phyloP scores from a whole-genome alignment of 2,113 vertebrate species.

The Cyprinodon variegatus region DNA sequence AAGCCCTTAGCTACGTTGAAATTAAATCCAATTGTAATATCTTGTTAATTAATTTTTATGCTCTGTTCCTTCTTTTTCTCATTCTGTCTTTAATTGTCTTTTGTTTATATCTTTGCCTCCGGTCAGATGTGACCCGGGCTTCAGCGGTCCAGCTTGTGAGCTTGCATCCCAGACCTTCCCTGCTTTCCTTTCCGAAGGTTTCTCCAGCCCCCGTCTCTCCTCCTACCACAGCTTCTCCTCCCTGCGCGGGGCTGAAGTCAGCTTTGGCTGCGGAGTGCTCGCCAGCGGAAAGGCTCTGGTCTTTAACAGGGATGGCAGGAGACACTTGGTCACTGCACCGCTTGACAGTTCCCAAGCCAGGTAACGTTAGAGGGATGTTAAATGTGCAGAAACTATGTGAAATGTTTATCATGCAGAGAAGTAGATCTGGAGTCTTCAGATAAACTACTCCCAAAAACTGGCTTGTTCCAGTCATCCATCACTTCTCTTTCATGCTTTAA shows the following conservation, averaged over 20 bases:
- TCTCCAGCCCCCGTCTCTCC: conserved; percentile 90
- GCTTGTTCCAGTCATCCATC: conserved; percentile 35
- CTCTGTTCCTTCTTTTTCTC: conserved; percentile 33
- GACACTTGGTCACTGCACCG: conserved; percentile 92
- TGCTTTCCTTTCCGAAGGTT: conserved; percentile 94
- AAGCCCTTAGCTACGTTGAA: conserved; percentile 39
- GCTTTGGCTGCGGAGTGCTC: conserved; percentile 94
- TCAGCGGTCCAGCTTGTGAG: conserved; percentile 95
- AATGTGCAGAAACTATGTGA: not conserved
- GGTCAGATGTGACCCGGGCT: conserved; percentile 92
- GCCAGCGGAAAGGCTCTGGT: conserved; percentile 96
- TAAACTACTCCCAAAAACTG: conserved; percentile 22
- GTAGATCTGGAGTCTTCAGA: conserved; percentile 3
- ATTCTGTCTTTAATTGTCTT: conserved; percentile 24
- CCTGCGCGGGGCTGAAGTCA: conserved; percentile 94
- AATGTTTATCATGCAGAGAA: not conserved
- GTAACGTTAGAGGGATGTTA: conserved; percentile 66
- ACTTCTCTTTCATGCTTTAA: conserved; percentile 14
- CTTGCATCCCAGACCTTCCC: conserved; percentile 94
- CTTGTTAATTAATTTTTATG: conserved; percentile 56
- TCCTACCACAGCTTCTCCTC: conserved; percentile 98
- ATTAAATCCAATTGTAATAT: conserved; percentile 50
- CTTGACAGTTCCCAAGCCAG: conserved; percentile 97
- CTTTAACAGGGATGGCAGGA: conserved; percentile 93
- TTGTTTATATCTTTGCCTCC: not conserved